Evolutionary conservation across 2,113 vertebrate species (phyloP).

Genomic region (Haemorhous mexicanus): DNA sequence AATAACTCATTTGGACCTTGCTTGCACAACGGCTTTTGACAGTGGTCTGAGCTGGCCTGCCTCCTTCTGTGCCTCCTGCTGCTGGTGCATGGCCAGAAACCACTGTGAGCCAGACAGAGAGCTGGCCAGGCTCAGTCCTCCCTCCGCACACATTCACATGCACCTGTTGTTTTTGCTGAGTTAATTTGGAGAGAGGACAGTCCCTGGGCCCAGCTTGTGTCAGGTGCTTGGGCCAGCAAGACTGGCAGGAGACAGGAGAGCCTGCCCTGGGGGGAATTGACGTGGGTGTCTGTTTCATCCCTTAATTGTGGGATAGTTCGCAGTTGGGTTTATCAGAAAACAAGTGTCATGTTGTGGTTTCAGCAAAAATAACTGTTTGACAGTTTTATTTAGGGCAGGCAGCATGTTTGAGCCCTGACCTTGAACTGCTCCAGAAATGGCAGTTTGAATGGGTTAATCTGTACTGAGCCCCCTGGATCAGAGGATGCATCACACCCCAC

Average conservation of each 20-base stretch:
- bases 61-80: not conserved
- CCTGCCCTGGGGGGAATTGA: not conserved
- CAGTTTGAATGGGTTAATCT: not conserved
- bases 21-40: not conserved
- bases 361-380: not conserved
- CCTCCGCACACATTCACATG: rapidly evolving
- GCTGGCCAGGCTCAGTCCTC: not conserved
- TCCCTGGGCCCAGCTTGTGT: not conserved
- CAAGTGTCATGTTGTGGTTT: not conserved
- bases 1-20: not conserved
- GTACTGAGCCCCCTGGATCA: not conserved
- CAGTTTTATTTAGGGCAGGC: not conserved
- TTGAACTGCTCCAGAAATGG: not conserved
- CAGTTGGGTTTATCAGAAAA: not conserved
- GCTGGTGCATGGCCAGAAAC: not conserved
- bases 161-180: constrained; percentile 13
- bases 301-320: not conserved
- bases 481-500: not conserved
- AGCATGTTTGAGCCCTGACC: not conserved
- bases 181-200: not conserved
- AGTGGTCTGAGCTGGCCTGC: not conserved
- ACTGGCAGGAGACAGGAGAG: not conserved
- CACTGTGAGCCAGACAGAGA: not conserved
- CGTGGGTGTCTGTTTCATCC: not conserved
- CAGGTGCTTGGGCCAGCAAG: not conserved